Base-by-base conservation (phyloP, 2,888 invertebrate genomes). In the Yponomeuta sedellus region DNA sequence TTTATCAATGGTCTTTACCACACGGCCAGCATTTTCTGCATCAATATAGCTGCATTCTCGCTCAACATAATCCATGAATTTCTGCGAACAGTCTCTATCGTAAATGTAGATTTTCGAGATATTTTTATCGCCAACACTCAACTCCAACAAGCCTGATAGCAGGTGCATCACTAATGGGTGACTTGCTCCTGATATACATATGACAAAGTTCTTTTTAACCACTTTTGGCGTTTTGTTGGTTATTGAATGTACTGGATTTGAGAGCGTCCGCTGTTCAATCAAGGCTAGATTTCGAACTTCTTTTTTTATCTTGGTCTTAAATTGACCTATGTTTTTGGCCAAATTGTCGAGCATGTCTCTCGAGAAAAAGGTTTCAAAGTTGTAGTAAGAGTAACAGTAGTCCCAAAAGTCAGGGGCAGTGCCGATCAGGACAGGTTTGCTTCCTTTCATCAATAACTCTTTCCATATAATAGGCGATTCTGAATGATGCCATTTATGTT, bases 401-500 rank as follows among this genome's bases (percentile, higher is more conserved):
- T 94, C 93, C 81, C 93, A 89, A 83, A 94, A 94, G 67, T 93
- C 92, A 58, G 89, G 79, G 4, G 91, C 83, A 63, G 92, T 92
- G 10, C 94, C 94, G n/a, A 94, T 91, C 62, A 93, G 92, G 73
- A 82, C 83, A 0, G 92, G 83, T 71, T 91, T 92, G 61, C 92
- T 92, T 22, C 92, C 93, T 72, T 86, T 85, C 75, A 88, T 81
- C 65, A 91, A 79, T 66, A 93, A 76, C 79, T 94, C 93, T 77
- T 93, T 93, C 93, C 94, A 94, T 71, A 94, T 82, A 64, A 94
- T 73, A 8, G 93, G 94, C 12, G 93, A 92, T 61, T 77, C 79
- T 1, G 70, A 73, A 67, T 93, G 92, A 73, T 90, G 86, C 94
- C 94, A 94, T 66, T 87, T 85, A 71, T 93, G 79, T 71, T 83